These are phyloP conservation scores for Paracentrotus lividus DNA, from an alignment of 53 echinoderm and acorn worm genomes.

Conservation along the genomic window DNA sequence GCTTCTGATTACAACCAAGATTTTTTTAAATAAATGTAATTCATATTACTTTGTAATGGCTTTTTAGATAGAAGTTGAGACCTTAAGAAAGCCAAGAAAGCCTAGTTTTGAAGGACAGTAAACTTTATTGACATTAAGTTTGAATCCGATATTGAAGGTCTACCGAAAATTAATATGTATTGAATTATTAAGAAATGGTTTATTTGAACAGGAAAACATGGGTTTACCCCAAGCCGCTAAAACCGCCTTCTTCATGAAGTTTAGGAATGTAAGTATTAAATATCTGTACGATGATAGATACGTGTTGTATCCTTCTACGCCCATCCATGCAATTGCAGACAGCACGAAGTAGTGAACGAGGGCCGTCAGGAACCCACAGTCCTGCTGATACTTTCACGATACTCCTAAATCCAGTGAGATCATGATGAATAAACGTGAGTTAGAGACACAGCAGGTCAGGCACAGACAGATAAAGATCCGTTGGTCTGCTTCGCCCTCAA, in stretches of 20 bases:
- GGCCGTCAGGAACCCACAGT: constrained; percentile 75
- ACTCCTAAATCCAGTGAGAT: constrained; percentile 71
- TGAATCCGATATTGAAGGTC: no score
- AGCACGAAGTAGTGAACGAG: constrained; percentile 83
- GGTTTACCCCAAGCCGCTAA: constrained; percentile 79
- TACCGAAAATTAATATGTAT: no score
- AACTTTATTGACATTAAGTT: no score
- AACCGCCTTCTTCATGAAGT: constrained; percentile 72
- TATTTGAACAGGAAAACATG: no score
- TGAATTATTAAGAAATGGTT: no score
- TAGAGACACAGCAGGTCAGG: constrained; percentile 75
- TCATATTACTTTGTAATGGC: no score
- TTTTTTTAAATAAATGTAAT: no score
- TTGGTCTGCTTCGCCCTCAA: constrained; percentile 76
- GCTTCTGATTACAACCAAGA: no score
- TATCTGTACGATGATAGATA: constrained; percentile 78
- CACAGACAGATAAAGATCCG: constrained; percentile 78
- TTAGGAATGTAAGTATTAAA: constrained; percentile 70
- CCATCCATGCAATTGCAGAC: constrained; percentile 83
- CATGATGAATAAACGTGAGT: constrained; percentile 68
- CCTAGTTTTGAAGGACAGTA: no score
- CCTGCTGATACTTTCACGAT: constrained; percentile 43
- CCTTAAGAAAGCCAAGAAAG: no score
- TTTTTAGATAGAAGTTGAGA: no score
- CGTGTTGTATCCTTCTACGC: constrained; percentile 79